These are phyloP conservation scores for Diceros bicornis DNA, from an alignment of 2,797 vertebrate genomes.

Conservation along the genomic window DNA sequence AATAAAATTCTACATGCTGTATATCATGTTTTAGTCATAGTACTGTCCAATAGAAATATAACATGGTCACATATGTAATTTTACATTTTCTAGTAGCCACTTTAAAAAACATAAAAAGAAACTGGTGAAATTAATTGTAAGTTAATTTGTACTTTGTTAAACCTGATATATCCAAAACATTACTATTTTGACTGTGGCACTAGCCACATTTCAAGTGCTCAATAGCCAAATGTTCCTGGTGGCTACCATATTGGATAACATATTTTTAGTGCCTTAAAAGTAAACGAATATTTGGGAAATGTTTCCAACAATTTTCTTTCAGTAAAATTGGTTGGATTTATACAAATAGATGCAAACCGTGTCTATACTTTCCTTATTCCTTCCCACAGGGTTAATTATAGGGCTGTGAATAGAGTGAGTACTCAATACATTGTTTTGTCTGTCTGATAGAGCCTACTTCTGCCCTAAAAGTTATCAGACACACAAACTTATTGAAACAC, in stretches of 20 bases:
- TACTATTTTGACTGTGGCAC: neutral
- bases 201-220: neutral
- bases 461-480: neutral
- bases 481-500: neutral
- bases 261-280: neutral
- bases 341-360: neutral
- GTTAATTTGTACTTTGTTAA: neutral
- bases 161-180: neutral
- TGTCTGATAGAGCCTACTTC: neutral
- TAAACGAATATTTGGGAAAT: neutral
- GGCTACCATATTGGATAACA: neutral
- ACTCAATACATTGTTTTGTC: neutral
- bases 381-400: neutral
- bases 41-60: neutral
- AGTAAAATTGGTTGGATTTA: neutral
- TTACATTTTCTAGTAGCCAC: neutral
- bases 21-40: neutral
- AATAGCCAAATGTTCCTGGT: neutral
- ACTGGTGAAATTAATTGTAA: neutral
- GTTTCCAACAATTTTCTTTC: neutral
- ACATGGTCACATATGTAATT: neutral
- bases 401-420: neutral
- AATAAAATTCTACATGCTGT: neutral
- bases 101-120: neutral
- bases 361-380: neutral